These are phyloP conservation scores for Lasaia peninsularis DNA, from an alignment of 1,140 invertebrate genomes.

Conservation along the genomic window DNA sequence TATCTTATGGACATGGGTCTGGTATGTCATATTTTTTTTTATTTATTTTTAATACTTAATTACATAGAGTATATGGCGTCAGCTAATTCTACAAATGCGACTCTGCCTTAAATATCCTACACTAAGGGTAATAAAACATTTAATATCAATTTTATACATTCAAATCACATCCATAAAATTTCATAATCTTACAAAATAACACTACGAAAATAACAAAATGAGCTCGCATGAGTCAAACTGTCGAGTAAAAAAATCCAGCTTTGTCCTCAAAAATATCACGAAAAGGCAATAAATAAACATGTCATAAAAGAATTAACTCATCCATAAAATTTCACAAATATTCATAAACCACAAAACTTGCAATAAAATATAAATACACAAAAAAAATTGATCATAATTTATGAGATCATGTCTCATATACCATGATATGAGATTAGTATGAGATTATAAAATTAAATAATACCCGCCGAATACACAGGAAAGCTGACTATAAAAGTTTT, in stretches of 20 bases:
- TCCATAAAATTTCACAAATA: not conserved
- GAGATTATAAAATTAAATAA: constrained; percentile 30
- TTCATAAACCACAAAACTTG: not conserved
- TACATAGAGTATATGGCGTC: too few relatives aligned
- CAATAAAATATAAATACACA: constrained; percentile 14
- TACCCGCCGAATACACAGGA: constrained; percentile 27
- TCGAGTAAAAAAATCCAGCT: not conserved
- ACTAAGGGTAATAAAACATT: too few relatives aligned
- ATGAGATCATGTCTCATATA: constrained; percentile 20
- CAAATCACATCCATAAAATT: too few relatives aligned
- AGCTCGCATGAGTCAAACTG: too few relatives aligned
- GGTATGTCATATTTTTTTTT: too few relatives aligned
- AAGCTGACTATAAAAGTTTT: constrained; percentile 54
- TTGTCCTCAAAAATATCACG: not conserved
- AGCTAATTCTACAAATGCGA: too few relatives aligned
- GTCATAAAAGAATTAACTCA: not conserved
- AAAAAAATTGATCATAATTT: constrained; percentile 17
- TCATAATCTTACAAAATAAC: too few relatives aligned
- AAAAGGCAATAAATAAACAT: not conserved
- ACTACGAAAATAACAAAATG: too few relatives aligned
- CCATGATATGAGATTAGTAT: constrained; percentile 23
- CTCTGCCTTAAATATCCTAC: too few relatives aligned
- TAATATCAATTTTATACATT: too few relatives aligned
- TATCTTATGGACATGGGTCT: too few relatives aligned
- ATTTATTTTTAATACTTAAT: too few relatives aligned